Evolutionary conservation across 2,797 vertebrate species (phyloP).

Genomic region (Tauraco hartlaubi): DNA sequence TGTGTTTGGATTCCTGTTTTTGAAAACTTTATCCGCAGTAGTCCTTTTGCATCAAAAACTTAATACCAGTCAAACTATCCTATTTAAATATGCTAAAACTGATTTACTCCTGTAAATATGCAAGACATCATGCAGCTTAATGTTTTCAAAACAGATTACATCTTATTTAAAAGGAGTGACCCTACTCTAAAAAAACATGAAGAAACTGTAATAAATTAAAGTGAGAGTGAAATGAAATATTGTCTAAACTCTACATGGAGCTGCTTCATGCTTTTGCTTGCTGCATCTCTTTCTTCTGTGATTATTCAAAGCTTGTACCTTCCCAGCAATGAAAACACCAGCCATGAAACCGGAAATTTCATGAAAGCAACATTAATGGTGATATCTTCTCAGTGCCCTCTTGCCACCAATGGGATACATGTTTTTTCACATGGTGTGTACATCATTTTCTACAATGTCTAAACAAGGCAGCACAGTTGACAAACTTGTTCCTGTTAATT

Average conservation of each 20-base stretch:
- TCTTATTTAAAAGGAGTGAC: not conserved
- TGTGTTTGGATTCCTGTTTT: not conserved
- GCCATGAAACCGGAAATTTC: not conserved
- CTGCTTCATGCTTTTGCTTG: not conserved
- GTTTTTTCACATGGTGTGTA: not conserved
- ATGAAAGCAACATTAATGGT: not conserved
- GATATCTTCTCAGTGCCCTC: not conserved
- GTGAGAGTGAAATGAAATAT: not conserved
- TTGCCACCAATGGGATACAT: not conserved
- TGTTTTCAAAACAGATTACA: not conserved
- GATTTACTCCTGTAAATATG: not conserved
- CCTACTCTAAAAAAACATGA: not conserved
- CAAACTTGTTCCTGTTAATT: conserved; percentile 26
- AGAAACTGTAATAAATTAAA: not conserved
- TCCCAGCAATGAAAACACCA: not conserved
- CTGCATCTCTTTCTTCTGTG: not conserved
- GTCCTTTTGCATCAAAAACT: not conserved
- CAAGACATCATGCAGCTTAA: not conserved
- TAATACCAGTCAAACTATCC: not conserved
- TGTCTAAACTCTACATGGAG: not conserved
- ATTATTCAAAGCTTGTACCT: not conserved
- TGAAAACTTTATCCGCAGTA: not conserved
- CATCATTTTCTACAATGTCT: not conserved
- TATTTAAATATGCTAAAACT: not conserved
- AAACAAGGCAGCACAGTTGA: not conserved